These are phyloP conservation scores for Zoanthus solanderi DNA, from an alignment of 92 coral and sea anemone genomes.

Conservation along the genomic window DNA sequence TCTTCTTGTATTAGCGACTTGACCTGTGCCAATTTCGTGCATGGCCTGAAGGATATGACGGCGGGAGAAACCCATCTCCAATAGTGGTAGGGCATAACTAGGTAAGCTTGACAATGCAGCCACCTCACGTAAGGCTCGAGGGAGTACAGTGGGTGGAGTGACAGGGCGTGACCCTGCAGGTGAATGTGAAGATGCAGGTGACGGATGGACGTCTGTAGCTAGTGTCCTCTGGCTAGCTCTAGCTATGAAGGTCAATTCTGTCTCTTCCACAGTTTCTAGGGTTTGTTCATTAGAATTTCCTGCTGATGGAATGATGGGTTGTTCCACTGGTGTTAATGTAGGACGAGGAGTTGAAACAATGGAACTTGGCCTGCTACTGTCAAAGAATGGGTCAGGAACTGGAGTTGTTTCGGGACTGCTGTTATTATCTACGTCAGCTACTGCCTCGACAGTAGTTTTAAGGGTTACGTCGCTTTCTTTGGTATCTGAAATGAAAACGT, in stretches of 20 bases:
- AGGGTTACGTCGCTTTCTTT: slow-evolving; percentile 10
- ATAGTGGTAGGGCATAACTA: slow-evolving; percentile 72
- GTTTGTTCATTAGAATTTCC: slow-evolving; percentile 1
- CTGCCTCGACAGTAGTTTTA: slow-evolving; percentile 24
- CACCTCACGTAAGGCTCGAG: slow-evolving; percentile 76
- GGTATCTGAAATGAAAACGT: slow-evolving; percentile 7
- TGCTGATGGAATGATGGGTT: not conserved
- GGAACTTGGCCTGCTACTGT: slow-evolving; percentile 79
- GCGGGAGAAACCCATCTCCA: slow-evolving; percentile 92
- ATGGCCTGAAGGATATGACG: slow-evolving; percentile 83
- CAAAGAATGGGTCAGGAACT: slow-evolving; percentile 64
- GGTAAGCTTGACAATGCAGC: slow-evolving; percentile 83
- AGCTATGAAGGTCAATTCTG: not conserved
- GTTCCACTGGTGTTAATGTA: slow-evolving; percentile 17
- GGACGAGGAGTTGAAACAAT: slow-evolving; percentile 59
- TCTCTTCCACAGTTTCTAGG: slow-evolving; percentile 29
- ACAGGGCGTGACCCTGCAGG: slow-evolving; percentile 55
- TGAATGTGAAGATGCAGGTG: slow-evolving; percentile 48
- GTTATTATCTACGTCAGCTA: not conserved
- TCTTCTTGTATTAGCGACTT: slow-evolving; percentile 72
- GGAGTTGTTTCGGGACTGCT: slow-evolving; percentile 60
- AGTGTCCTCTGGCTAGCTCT: slow-evolving; percentile 41
- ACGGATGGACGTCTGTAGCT: slow-evolving; percentile 35
- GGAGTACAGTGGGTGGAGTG: slow-evolving; percentile 77
- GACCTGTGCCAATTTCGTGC: slow-evolving; percentile 80